phyloP scores from a whole-genome alignment of 2,797 vertebrate genomes.

The Tachyglossus aculeatus region DNA sequence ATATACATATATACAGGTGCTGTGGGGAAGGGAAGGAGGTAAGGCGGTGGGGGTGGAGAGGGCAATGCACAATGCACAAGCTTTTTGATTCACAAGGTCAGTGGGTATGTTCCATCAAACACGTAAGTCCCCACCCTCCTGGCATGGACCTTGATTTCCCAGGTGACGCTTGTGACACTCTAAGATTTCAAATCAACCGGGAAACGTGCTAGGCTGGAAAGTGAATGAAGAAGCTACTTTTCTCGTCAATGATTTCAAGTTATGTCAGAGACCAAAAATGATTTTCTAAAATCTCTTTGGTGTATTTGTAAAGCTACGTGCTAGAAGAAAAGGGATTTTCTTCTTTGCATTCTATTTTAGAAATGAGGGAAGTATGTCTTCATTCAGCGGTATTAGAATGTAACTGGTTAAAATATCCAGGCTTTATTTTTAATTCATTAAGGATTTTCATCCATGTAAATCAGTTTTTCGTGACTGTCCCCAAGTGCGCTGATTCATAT shows the following conservation, averaged over 20 bases:
- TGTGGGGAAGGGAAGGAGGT: too few species aligned
- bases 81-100: background rate
- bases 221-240: conserved; percentile 39
- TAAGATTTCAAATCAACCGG: conserved; percentile 52
- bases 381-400: fast-evolving
- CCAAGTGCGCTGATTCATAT: conserved; percentile 33
- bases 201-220: conserved; percentile 22
- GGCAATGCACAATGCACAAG: too few species aligned
- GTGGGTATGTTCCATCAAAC: conserved; percentile 40
- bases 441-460: conserved; percentile 29
- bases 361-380: conserved; percentile 14
- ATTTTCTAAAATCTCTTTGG: conserved; percentile 8
- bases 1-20: too few species aligned
- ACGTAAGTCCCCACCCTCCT: conserved; percentile 13
- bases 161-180: conserved; percentile 22
- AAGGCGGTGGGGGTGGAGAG: too few species aligned
- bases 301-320: conserved; percentile 17
- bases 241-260: conserved; percentile 35
- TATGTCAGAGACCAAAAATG: conserved; percentile 35
- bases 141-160: conserved; percentile 59
- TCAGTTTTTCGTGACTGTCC: conserved; percentile 25
- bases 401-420: background rate
- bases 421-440: conserved; percentile 26
- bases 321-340: background rate
- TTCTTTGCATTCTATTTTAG: background rate